phyloP scores from a whole-genome alignment of 1,140 invertebrate genomes.

The Drosophila subpulchrella region DNA sequence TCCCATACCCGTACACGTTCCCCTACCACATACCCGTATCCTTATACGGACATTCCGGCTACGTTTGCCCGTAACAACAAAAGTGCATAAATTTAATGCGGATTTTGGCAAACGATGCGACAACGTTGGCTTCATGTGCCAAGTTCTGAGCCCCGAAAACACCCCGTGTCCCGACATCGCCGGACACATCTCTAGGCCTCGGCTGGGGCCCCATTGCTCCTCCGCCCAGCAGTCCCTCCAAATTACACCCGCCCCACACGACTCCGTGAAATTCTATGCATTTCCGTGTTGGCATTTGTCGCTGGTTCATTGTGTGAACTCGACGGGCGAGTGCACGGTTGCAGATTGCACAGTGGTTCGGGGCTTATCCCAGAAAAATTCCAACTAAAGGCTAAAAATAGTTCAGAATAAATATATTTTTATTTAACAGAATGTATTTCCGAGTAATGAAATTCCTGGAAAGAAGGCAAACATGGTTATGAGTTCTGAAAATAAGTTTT shows the following conservation, averaged over 20 bases:
- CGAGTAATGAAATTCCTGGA: too few species aligned
- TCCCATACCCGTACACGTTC: constrained; percentile 10
- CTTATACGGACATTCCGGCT: constrained; percentile 56
- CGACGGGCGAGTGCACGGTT: constrained; percentile 34
- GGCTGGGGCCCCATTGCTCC: neutral
- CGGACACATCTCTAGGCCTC: constrained; percentile 48
- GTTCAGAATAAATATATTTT: neutral
- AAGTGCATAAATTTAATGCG: constrained; percentile 82
- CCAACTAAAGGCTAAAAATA: neutral
- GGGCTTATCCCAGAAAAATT: neutral
- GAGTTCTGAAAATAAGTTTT: too few species aligned
- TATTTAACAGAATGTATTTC: neutral
- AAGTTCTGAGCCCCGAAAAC: constrained; percentile 43
- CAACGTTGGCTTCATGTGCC: constrained; percentile 74
- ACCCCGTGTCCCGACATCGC: constrained; percentile 31
- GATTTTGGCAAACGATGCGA: constrained; percentile 79
- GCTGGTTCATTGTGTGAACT: constrained; percentile 65
- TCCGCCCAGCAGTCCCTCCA: neutral
- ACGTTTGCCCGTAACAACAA: constrained; percentile 70
- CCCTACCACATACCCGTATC: constrained; percentile 3
- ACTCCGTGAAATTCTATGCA: constrained; percentile 75
- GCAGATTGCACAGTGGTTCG: constrained; percentile 26
- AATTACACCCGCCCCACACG: constrained; percentile 15
- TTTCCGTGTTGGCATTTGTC: constrained; percentile 81
- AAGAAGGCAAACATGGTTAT: too few species aligned